phyloP scores from a whole-genome alignment of 2,797 vertebrate species.

The Sebastes diaconus region DNA sequence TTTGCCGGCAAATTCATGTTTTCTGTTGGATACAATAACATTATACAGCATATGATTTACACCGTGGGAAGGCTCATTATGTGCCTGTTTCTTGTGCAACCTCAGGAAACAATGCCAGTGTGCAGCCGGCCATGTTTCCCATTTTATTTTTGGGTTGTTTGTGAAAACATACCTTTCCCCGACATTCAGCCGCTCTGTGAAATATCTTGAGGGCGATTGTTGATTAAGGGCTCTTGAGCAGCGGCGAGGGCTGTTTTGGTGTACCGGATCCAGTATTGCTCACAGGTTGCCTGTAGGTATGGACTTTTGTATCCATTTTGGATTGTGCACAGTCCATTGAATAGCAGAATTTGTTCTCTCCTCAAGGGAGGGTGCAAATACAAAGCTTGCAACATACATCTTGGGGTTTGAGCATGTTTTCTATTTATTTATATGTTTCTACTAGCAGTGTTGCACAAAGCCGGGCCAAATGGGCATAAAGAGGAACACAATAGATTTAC shows the following conservation, averaged over 20 bases:
- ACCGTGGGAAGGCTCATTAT: background rate
- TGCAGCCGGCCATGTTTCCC: background rate
- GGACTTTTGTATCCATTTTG: conserved; percentile 57
- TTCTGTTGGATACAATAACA: background rate
- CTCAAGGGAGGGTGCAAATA: conserved; percentile 19
- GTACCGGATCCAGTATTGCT: conserved; percentile 51
- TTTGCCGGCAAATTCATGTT: background rate
- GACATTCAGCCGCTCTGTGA: conserved; percentile 30
- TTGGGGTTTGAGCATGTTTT: conserved; percentile 6
- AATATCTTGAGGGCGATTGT: conserved; percentile 56
- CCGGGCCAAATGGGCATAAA: conserved; percentile 9
- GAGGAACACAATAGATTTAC: conserved; percentile 31
- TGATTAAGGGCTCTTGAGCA: conserved; percentile 65
- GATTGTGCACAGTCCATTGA: conserved; percentile 48
- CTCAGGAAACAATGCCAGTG: background rate
- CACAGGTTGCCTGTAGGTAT: conserved; percentile 62
- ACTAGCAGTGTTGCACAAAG: background rate
- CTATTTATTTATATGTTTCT: conserved; percentile 5
- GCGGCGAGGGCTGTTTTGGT: conserved; percentile 31
- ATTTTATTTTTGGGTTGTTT: conserved; percentile 30
- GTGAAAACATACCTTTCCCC: conserved; percentile 20
- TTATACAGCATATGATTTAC: background rate
- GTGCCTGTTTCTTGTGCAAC: background rate
- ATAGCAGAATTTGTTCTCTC: conserved; percentile 36
- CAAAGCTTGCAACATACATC: conserved; percentile 46